Percentiles rank a stretch among this genome's conserved stretches.
These are phyloP conservation scores for Arctia plantaginis DNA, from an alignment of 2,888 invertebrate species.

Conservation along the genomic window DNA sequence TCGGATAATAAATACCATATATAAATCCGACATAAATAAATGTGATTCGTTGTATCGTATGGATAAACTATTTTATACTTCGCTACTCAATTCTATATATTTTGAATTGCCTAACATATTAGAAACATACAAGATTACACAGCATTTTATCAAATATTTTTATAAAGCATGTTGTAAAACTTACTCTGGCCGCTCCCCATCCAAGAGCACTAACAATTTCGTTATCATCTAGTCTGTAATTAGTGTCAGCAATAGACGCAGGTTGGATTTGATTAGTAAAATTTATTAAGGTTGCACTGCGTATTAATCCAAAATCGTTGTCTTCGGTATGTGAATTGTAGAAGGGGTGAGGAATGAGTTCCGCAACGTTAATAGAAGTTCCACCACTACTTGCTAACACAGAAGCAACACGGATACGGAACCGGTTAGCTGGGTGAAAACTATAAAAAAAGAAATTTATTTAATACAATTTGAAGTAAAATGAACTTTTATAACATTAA, in stretches of 20 bases:
- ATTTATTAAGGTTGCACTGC: conserved; percentile 28
- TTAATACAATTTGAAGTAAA: background rate
- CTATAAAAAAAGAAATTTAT: conserved; percentile 33
- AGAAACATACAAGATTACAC: too few species aligned
- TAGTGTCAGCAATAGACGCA: conserved; percentile 59
- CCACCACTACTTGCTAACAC: conserved; percentile 62
- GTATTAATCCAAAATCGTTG: conserved; percentile 70
- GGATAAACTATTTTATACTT: background rate
- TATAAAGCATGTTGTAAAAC: conserved; percentile 12
- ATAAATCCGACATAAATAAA: background rate
- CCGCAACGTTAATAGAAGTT: conserved; percentile 37
- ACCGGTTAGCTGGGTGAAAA: conserved; percentile 34
- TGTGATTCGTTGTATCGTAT: background rate
- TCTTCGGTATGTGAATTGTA: conserved; percentile 57
- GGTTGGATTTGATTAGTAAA: conserved; percentile 43
- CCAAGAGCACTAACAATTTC: conserved; percentile 63
- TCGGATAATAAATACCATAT: background rate
- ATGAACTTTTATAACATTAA: background rate
- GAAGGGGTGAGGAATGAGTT: conserved; percentile 59
- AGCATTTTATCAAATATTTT: background rate
- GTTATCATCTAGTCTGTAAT: conserved; percentile 60
- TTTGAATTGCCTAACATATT: background rate
- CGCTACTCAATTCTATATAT: too few species aligned
- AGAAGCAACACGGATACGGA: conserved; percentile 56
- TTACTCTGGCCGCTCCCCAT: conserved; percentile 55